Evolutionary conservation across 2,888 invertebrate species (phyloP).

Genomic region (Limnephilus marmoratus): DNA sequence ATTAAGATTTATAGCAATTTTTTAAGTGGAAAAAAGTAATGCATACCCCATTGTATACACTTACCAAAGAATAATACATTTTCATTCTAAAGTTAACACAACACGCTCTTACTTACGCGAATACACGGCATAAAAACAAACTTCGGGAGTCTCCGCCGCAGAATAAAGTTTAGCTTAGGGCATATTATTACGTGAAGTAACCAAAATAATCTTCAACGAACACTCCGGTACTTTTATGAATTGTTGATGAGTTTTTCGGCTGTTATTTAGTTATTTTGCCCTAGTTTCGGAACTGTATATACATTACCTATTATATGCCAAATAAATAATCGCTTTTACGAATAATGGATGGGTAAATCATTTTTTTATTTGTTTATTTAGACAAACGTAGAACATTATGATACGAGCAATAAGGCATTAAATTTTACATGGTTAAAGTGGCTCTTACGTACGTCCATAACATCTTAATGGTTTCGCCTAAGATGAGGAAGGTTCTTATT

Average conservation of each 20-base stretch:
- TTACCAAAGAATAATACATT: neutral
- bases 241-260: conserved; percentile 16
- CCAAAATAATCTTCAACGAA: neutral
- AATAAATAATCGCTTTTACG: neutral
- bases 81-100: neutral
- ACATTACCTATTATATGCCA: neutral
- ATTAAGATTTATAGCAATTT: neutral
- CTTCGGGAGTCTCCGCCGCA: neutral
- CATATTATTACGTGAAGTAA: neutral
- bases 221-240: conserved; percentile 1
- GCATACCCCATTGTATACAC: neutral
- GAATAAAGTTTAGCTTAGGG: neutral
- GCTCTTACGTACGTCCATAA: too few species aligned
- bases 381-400: too few species aligned
- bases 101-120: neutral
- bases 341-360: neutral
- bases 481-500: too few species aligned
- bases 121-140: neutral
- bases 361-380: neutral
- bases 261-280: conserved; percentile 15
- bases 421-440: too few species aligned
- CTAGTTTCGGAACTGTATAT: neutral
- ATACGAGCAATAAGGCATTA: too few species aligned
- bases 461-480: too few species aligned
- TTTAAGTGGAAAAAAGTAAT: neutral